Evolutionary conservation across 2,888 invertebrate genomes (phyloP), one percentile per base, ranked within the genome.

Genomic region (Orthosia gracilis): DNA sequence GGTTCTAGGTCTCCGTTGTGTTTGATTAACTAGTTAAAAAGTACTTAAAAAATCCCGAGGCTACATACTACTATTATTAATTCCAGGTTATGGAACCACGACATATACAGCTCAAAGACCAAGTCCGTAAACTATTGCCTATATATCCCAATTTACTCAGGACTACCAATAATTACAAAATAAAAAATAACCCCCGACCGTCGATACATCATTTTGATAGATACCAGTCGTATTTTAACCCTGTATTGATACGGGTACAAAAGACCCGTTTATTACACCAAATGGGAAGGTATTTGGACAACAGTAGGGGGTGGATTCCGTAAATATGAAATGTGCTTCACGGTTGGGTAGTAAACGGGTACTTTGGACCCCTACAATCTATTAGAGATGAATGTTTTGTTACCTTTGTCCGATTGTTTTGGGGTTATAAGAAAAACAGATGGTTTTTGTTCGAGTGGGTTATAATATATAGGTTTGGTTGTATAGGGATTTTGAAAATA

Each of bases 201-300:
- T 12, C 17, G n/a, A 73, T 84, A 78, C 68, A 76, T 85, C 86
- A 85, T 76, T 61, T 72, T 85, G 86, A 85, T 83, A 86, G 78
- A 79, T 83, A 81, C 70, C 70, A 84, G 63, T 76, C 83, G 86
- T 86, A 86, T 83, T 85, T 85, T 83, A 86, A 79, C 83, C 76
- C 78, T 71, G 73, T 85, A 85, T 85, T 86, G 86, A 86, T 85
- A 84, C 71, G 81, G 85, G 83, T 79, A 85, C 86, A 85, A 85
- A 85, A 74, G 81, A 81, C 63, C 83, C 86, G 86, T 85, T 84
- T 85, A 86, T 85, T 79, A 85, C 79, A 70, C 76, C 65, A 85
- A 85, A 85, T 83, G 77, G 83, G 83, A 83, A 85, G 81, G 81
- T 85, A 85, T 86, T 86, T 83, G 76, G 72, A 68, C 73, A 86